Conservation (phyloP, 2,888 invertebrate species). For the Parnassius glacialis region DNA sequence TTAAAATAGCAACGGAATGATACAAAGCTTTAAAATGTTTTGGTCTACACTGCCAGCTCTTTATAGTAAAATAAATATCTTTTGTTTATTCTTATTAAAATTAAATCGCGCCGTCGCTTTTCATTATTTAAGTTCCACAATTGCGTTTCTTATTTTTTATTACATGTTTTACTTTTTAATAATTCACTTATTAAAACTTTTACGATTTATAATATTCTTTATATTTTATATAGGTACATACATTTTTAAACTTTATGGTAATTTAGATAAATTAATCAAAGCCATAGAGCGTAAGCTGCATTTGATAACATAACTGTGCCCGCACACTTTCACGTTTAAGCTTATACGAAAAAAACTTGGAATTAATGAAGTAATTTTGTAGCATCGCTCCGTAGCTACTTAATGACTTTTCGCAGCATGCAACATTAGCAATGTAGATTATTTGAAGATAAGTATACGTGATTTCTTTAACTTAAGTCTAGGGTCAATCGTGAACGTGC, state of each 20-base stretch:
- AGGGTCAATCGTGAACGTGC: conserved; percentile 5
- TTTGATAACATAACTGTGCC: neutral
- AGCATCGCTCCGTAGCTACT: conserved; percentile 40
- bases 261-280: conserved; percentile 9
- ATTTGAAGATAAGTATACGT: conserved; percentile 42
- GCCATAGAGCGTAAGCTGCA: conserved; percentile 2
- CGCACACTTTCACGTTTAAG: conserved; percentile 13
- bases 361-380: conserved; percentile 50
- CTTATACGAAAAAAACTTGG: conserved; percentile 37
- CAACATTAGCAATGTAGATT: conserved; percentile 57
- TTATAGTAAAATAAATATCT: neutral
- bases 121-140: neutral
- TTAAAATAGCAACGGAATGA: conserved; percentile 8
- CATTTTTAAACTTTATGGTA: conserved; percentile 7
- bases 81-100: neutral
- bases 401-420: conserved; percentile 49
- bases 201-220: neutral
- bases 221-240: neutral
- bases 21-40: conserved; percentile 5
- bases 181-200: neutral
- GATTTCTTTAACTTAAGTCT: conserved; percentile 42
- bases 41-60: neutral
- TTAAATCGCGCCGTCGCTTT: neutral
- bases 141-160: neutral
- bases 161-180: neutral